Base-by-base conservation (phyloP, 1,140 invertebrate genomes). In the Drosophila sulfurigaster region DNA sequence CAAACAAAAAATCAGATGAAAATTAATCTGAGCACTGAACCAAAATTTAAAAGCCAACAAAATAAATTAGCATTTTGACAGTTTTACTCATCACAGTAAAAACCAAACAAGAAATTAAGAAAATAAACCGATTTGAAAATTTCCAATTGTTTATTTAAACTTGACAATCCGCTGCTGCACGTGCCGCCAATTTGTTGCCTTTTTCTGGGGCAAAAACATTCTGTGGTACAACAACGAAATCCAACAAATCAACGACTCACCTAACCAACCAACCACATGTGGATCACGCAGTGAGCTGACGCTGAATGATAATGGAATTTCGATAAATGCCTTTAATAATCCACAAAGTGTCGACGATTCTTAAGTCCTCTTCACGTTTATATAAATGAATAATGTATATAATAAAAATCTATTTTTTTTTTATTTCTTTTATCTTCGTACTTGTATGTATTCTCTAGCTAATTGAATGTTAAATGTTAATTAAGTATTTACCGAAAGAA, bases 211-310 rank as follows among this genome's bases (percentile, higher is more conserved):
- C 30, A 57, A 64, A 64, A 71, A 70, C 30, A 71, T 59, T 54
- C 32, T 64, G 38, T 46, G 15, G 32, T 8, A 16, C 43, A 57
- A 57, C 20, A 43, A 41, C n/a, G 13, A 10, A 64, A 52, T 35
- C n/a, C 13, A 38, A 10, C n/a, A 52, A 63, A 63, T 49, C 41
- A 46, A 49, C 52, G 13, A 51, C 59, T 49, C 38, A 51, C 59
- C 48, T 32, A 74, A 49, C n/a, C 8, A 16, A 68, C 59, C 8
- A 41, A 74, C 60, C 41, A 63, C 43, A 67, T 62, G 46, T 86
- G 82, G 82, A 82, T 70, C 16, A 10, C 59, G 45, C 49, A 91
- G 90, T 69, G 90, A 91, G 78, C 76, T 91, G 90, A 91, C 90
- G 7, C 75, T 91, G 43, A 87, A 85, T 65, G 90, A 91, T 68